Base-by-base conservation (phyloP, 2,888 invertebrate species). In the Drosophila recens region DNA sequence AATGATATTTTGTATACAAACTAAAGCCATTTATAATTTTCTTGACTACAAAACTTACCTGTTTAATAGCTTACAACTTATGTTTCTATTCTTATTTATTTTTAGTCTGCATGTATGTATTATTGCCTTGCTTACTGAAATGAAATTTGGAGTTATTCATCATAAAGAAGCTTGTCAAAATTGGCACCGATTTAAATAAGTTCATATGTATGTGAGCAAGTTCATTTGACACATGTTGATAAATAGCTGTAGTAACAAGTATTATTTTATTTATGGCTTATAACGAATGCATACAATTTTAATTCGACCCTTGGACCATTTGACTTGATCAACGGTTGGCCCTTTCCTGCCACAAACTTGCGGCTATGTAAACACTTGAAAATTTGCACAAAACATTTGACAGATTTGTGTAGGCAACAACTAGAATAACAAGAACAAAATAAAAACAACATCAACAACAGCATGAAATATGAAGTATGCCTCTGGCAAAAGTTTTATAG, bases 351-450 rank as follows among this genome's bases (percentile, higher is more conserved):
- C 76, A 45, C 76, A 76, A 75, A 59, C 67, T 81, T 79, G 79
- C 51, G 79, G 79, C 69, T 52, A 56, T 70, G 79, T 70, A 81
- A 81, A 65, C 79, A 81, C 82, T 81, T 78, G 69, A 73, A 58
- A 81, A 79, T 74, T 70, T 74, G 74, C 64, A 79, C 64, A 81
- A 81, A 79, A 79, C 75, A 82, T 75, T 79, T 82, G 75, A 72
- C 80, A 79, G 82, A 79, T 79, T 82, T 82, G 75, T 72, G 79
- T 36, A 36, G 75, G 46, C 54, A 67, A 61, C 65, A 75, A 71
- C 48, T 56, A 53, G 46, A 61, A 42, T 17, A 64, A 36, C 54
- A 53, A 34, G 40, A 64, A 52, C 72, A 72, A 72, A 9, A 8
- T 48, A 48, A 38, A 34, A 30, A 5, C 27, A 27, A 27, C 1